A percentile compares a stretch with the other conserved stretches of the same genome.
These are phyloP conservation scores for Melanophora roralis DNA, from an alignment of 2,888 invertebrate species.

Conservation along the genomic window DNA sequence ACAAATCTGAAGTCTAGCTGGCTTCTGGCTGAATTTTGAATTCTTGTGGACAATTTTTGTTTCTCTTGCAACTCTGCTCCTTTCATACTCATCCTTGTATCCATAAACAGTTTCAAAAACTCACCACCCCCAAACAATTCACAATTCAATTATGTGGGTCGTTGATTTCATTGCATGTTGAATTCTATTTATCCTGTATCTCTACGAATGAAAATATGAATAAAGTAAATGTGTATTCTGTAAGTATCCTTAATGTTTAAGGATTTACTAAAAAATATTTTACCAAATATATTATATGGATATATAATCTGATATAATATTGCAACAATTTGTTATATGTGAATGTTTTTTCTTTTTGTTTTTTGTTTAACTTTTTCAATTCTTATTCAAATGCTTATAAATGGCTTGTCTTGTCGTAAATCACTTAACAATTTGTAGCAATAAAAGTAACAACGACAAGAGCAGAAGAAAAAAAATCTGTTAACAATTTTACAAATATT, in stretches of 20 bases:
- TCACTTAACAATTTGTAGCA: constrained; percentile 76
- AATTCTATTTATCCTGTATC: constrained; percentile 44
- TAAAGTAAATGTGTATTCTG: neutral
- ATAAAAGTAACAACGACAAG: constrained; percentile 5
- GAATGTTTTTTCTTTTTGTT: constrained; percentile 26
- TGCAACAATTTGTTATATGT: constrained; percentile 70
- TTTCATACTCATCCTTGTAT: too few species aligned
- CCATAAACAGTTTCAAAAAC: neutral
- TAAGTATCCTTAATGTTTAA: constrained; percentile 36
- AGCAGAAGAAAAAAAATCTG: constrained; percentile 8
- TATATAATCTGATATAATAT: constrained; percentile 71
- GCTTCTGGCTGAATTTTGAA: too few species aligned
- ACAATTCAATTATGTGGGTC: constrained; percentile 64
- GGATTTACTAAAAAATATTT: constrained; percentile 47
- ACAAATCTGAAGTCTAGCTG: too few species aligned
- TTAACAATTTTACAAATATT: constrained; percentile 49
- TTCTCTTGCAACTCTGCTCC: neutral
- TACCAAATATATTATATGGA: constrained; percentile 57
- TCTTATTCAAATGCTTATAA: constrained; percentile 73
- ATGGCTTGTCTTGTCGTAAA: constrained; percentile 77
- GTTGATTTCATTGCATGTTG: constrained; percentile 61
- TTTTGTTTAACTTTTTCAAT: constrained; percentile 59
- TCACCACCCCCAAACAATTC: neutral
- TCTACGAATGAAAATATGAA: neutral
- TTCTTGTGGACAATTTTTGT: neutral